Evolutionary conservation across 2,888 invertebrate genomes (phyloP).

Genomic region (Mythimna lalbum): DNA sequence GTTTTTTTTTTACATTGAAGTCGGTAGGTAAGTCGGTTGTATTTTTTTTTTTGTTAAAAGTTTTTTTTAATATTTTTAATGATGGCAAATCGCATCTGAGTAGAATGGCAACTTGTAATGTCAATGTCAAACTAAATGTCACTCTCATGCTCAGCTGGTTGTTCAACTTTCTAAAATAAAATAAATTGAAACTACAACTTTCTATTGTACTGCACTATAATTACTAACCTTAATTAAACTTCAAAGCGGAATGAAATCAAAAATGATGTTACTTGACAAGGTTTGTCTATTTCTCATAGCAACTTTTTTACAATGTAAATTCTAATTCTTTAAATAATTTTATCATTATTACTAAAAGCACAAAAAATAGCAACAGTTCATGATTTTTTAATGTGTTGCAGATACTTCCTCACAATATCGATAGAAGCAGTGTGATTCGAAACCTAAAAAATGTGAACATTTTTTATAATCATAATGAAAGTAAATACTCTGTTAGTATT

Average conservation of each 20-base stretch:
- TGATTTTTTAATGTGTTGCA: slow-evolving; percentile 60
- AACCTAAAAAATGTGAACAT: slow-evolving; percentile 71
- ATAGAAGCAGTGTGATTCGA: slow-evolving; percentile 60
- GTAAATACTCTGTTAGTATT: slow-evolving; percentile 70
- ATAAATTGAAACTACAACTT: slow-evolving; percentile 41
- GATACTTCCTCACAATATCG: slow-evolving; percentile 64
- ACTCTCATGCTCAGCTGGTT: slow-evolving; percentile 14
- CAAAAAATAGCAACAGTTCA: background rate
- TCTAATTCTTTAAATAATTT: background rate
- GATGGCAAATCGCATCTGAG: background rate
- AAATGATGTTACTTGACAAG: slow-evolving; percentile 68
- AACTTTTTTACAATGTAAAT: background rate
- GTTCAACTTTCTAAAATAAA: slow-evolving; percentile 56
- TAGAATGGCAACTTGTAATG: background rate
- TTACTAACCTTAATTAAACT: slow-evolving; percentile 35
- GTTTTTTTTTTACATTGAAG: too few species aligned
- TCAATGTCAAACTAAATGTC: slow-evolving; percentile 21
- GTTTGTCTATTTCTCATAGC: slow-evolving; percentile 48
- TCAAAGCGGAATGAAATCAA: slow-evolving; percentile 57
- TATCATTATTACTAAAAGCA: background rate
- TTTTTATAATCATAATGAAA: slow-evolving; percentile 78
- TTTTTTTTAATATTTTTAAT: background rate
- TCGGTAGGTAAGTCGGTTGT: too few species aligned
- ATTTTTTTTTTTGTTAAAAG: too few species aligned
- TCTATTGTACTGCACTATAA: slow-evolving; percentile 42